A percentile compares a stretch with the other conserved stretches of the same genome.
Evolutionary conservation across 2,113 vertebrate genomes (phyloP).

Genomic region (Paramisgurnus dabryanus): DNA sequence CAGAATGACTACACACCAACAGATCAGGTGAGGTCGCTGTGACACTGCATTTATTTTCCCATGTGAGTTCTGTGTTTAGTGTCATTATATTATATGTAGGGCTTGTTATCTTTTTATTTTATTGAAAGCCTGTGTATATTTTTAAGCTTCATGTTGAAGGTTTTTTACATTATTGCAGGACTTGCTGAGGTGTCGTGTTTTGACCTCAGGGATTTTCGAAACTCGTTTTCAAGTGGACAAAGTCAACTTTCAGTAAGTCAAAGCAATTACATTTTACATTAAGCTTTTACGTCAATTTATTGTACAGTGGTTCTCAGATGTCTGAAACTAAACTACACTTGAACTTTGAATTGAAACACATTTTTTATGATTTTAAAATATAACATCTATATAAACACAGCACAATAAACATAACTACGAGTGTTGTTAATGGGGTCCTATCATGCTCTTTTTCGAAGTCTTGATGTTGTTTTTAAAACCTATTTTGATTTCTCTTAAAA

Average conservation of each 20-base stretch:
- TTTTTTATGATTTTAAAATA: background rate
- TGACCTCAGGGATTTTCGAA: conserved; percentile 91
- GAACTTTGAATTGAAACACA: background rate
- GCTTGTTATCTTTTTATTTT: background rate
- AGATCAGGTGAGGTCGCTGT: conserved; percentile 85
- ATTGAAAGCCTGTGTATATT: background rate
- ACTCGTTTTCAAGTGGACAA: conserved; percentile 92
- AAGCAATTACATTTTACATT: background rate
- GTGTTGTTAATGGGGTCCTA: too few species aligned
- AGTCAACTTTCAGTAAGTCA: conserved; percentile 91
- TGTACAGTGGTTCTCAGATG: background rate
- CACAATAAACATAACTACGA: too few species aligned
- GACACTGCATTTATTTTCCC: background rate
- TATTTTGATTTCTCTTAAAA: too few species aligned
- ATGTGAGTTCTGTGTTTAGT: background rate
- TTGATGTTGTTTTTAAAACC: too few species aligned
- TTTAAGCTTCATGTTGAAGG: background rate
- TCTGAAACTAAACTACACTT: background rate
- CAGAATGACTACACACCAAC: conserved; percentile 92
- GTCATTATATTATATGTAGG: background rate
- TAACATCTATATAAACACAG: background rate
- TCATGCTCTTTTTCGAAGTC: too few species aligned
- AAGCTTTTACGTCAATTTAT: background rate
- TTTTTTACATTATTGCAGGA: conserved; percentile 68
- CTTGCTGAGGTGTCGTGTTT: conserved; percentile 87